Evolutionary conservation across 2,797 vertebrate species (phyloP).

Genomic region (Jordanella pulchra): DNA sequence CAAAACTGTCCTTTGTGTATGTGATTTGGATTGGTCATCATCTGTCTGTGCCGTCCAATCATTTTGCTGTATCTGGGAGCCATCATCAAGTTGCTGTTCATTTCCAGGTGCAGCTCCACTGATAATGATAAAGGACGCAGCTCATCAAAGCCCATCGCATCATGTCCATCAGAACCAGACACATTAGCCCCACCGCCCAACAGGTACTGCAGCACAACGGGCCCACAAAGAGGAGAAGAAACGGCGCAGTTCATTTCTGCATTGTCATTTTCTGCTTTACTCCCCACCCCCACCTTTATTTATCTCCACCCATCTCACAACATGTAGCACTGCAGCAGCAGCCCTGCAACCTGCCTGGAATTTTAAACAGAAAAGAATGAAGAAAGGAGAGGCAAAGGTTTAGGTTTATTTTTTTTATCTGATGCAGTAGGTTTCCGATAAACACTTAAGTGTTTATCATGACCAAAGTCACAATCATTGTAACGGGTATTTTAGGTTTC

Average conservation of each 20-base stretch:
- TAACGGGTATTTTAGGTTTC: not conserved
- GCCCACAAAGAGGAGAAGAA: constrained; percentile 2
- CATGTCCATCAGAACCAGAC: constrained; percentile 72
- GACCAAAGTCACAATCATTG: not conserved
- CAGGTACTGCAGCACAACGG: constrained; percentile 85
- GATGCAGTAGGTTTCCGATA: not conserved
- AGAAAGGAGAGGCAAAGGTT: constrained; percentile 2
- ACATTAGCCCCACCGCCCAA: constrained; percentile 85
- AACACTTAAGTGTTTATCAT: not conserved
- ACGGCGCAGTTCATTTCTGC: constrained; percentile 39
- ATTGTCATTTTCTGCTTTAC: constrained; percentile 54
- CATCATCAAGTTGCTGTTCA: constrained; percentile 72
- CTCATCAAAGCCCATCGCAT: constrained; percentile 75
- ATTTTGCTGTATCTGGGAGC: constrained; percentile 40
- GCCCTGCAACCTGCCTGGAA: constrained; percentile 5
- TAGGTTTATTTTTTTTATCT: not conserved
- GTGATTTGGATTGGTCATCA: constrained; percentile 37
- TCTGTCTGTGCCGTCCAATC: constrained; percentile 41
- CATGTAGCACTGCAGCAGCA: constrained; percentile 39
- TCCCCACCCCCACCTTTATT: constrained; percentile 10
- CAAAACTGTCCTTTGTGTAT: not conserved
- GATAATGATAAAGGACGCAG: constrained; percentile 79
- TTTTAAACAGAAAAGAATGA: constrained; percentile 7
- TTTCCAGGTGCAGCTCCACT: constrained; percentile 84
- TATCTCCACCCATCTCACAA: constrained; percentile 39